A percentile compares a stretch with the other conserved stretches of the same genome.
phyloP scores from a whole-genome alignment of 2,888 invertebrate species.

The Himalopsyche japonica region DNA sequence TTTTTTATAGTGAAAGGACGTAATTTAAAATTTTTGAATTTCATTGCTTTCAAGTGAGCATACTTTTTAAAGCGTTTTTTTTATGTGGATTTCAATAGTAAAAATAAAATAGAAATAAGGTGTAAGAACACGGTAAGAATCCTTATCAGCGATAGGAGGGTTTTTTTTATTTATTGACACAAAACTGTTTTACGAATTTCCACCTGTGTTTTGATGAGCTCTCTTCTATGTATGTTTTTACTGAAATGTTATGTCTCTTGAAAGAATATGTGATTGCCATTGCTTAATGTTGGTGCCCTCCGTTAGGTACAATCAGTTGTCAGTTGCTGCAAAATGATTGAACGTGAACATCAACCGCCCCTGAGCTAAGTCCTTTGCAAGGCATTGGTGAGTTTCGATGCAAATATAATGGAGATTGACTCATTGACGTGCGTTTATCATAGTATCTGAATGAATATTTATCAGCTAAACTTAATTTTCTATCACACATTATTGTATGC shows the following conservation, averaged over 20 bases:
- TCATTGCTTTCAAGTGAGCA: too few species aligned
- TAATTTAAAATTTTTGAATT: too few species aligned
- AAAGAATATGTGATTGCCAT: slow-evolving; percentile 16
- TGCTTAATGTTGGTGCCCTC: slow-evolving; percentile 31
- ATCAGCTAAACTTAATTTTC: background rate
- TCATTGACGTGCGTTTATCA: slow-evolving; percentile 17
- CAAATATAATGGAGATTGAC: slow-evolving; percentile 25
- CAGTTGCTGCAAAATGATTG: slow-evolving; percentile 14
- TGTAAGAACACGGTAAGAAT: background rate
- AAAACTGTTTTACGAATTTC: background rate
- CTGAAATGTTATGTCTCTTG: background rate
- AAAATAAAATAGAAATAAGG: background rate
- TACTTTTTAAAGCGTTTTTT: too few species aligned
- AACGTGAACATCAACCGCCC: slow-evolving; percentile 18
- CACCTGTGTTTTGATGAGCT: background rate
- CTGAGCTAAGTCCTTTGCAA: slow-evolving; percentile 31
- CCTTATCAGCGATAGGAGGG: background rate
- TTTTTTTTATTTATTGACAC: background rate
- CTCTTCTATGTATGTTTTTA: background rate
- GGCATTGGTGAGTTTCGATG: slow-evolving; percentile 32
- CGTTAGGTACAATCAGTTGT: slow-evolving; percentile 31
- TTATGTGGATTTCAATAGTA: background rate
- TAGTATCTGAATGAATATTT: background rate
- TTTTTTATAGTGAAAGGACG: too few species aligned
- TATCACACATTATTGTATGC: too few species aligned